Evolutionary conservation across 2,797 vertebrate genomes (phyloP), one percentile per base, ranked within the genome.

Genomic region (Scolopax rusticola): DNA sequence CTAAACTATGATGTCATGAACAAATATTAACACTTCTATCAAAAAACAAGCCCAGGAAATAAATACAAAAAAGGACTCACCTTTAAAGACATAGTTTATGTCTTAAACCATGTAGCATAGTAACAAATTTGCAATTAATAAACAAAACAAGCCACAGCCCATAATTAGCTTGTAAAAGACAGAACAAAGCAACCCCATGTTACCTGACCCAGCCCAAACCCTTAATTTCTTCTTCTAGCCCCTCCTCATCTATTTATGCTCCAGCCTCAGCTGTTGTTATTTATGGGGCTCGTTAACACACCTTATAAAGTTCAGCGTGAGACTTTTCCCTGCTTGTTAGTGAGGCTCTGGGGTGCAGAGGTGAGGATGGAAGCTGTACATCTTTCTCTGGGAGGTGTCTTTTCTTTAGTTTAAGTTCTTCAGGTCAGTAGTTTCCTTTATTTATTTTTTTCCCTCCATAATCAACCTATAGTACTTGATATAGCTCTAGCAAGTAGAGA

Each of bases 401-500:
- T 2, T 51, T 11, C 10, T 50, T 13, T 36, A 48, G 30, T 3
- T 16, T 1, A 2, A 32, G 17, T 41, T 32, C 68, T 70, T 48
- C 3, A 48, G 48, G 27, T 48, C 51, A 63, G 74, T 32, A 43
- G 43, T 43, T 43, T 43, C 17, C 43, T 43, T 43, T 50, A 7
- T 48, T 48, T 23, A 12, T 41, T 3, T 8, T 56, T 47, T 40
- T 0, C 4, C 4, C 18, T 15, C 2, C 3, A 2, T 10, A 13
- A 12, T 24, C 24, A 47, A 8, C 3, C 6, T 1, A 3, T 0
- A 11, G 3, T 0, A 0, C 0, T 63, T 38, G 27, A 4, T 20
- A 8, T 43, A 8, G 23, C n/a, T 6, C 3, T 53, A 17, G 3
- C 18, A 64, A 27, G 11, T 0, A 8, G 8, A 20, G 17, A 45